phyloP scores from a whole-genome alignment of 2,797 vertebrate genomes.

The Smutsia gigantea region DNA sequence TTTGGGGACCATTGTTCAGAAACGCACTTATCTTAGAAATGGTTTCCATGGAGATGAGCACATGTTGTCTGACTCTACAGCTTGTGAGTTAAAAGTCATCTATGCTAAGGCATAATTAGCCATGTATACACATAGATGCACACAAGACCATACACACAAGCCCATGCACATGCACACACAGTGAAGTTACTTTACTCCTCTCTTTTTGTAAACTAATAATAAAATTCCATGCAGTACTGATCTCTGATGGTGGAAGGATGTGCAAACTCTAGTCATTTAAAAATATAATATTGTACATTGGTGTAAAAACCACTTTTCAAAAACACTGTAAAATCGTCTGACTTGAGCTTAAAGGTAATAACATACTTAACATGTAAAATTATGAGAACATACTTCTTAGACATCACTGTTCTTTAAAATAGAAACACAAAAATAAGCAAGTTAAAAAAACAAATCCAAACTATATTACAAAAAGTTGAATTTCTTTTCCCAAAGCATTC shows the following conservation, averaged over 20 bases:
- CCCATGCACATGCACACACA: background rate
- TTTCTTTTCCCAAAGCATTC: background rate
- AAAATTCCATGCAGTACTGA: conserved; percentile 42
- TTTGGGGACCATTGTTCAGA: conserved; percentile 75
- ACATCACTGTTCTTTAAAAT: background rate
- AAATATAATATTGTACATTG: background rate
- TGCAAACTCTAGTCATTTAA: background rate
- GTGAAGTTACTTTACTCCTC: background rate
- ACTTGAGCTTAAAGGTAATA: conserved; percentile 25
- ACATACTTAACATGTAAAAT: background rate
- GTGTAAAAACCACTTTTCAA: conserved; percentile 28
- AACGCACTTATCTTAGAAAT: conserved; percentile 73
- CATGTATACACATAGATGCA: background rate
- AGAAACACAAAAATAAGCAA: conserved; percentile 34
- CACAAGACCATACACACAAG: background rate
- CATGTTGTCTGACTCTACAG: conserved; percentile 48
- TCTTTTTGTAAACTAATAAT: background rate
- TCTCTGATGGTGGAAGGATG: conserved; percentile 50
- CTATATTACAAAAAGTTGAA: background rate
- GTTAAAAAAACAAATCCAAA: background rate
- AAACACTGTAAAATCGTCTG: background rate
- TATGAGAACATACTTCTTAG: background rate
- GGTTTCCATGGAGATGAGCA: conserved; percentile 78
- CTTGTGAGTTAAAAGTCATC: conserved; percentile 67
- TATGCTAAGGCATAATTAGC: conserved; percentile 57